Evolutionary conservation across 2,113 vertebrate genomes (phyloP), one percentile per base, ranked within the genome.

Genomic region (Elanus axillaris): DNA sequence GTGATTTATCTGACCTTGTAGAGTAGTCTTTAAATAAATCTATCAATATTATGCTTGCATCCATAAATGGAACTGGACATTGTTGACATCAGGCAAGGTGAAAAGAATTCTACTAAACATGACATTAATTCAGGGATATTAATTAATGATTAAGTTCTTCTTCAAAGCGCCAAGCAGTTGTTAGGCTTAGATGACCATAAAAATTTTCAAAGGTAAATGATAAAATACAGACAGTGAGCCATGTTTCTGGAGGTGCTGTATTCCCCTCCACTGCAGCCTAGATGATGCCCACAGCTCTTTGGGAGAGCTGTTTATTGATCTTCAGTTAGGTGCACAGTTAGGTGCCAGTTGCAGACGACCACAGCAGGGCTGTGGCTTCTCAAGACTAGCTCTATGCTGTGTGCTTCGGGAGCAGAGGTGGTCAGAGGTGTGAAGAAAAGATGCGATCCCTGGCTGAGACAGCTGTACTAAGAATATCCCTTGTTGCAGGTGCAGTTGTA

Each of bases 371-470:
- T 56, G 19, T 66, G 23, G 10, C 45, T 71, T 55, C 80, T 91
- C 7, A 15, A 62, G 32, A 10, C 3, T 3, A 4, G 6, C 20
- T 80, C 11, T 50, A 2, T 0, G 0, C 17, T 31, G 20, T 4
- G 7, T 14, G 13, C 16, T 64, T 69, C 38, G 40, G 42, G 25
- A 58, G 34, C n/a, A n/a, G 25, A 25, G 32, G 31, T 17, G 18
- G 11, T 58, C 45, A 77, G 42, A 80, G 36, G 29, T 81, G 47
- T 85, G 68, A 91, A 74, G 32, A 80, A 62, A 86, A 64, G 13
- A 32, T 17, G 15, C 1, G 7, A 27, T 66, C n/a, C 27, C 55
- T 79, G 23, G 6, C 34, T 20, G 31, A 88, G 63, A 36, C 11
- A 64, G 40, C 34, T 73, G 10, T 32, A 14, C 19, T 7, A 11